Evolutionary conservation across 2,797 vertebrate genomes (phyloP), one percentile per base, ranked within the genome.

Genomic region (Xyrichtys novacula): DNA sequence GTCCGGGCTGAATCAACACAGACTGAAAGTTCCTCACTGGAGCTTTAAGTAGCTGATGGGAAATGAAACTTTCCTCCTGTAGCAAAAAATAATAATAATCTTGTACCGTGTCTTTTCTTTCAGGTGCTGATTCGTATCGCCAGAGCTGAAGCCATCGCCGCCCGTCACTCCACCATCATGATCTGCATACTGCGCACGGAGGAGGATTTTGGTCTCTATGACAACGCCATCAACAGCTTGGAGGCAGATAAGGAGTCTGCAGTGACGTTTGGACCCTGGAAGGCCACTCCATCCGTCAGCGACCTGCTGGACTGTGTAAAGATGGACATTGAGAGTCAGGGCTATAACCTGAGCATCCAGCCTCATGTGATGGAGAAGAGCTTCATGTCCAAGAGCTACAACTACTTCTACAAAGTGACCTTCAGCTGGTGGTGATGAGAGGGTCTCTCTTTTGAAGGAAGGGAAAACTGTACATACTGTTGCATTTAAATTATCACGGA

Each of bases 241-340:
- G 95, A 95, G 49, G 91, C 64, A 0, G 89, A 91, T 8, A 96
- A 95, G 81, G 95, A 94, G 39, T 96, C 96, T 0, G 95, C 96
- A 67, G 96, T 99, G 84, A 96, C 92, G 2, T 98, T 98, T 1
- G 97, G 97, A 0, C 97, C 97, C 1, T 98, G 97, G 96, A 96
- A 95, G 40, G 93, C 93, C 0, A 53, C 79, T 0, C 93, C 93
- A 0, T 71, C 76, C 2, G 89, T 91, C 11, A 15, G 60, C 0
- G 96, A 98, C 69, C 90, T 98, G 55, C 85, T 98, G 82, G 94
- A 97, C 82, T 98, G 96, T 47, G 92, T 98, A 31, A 90, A 88
- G 72, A 95, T 92, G 92, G 97, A 98, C 82, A 86, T 98, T 0
- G 91, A 94, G 78, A 89, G 77, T 17, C 94, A 91, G 79, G 97